These are phyloP conservation scores for Paracanthobrama guichenoti DNA, from an alignment of 2,113 vertebrate species.

Conservation along the genomic window DNA sequence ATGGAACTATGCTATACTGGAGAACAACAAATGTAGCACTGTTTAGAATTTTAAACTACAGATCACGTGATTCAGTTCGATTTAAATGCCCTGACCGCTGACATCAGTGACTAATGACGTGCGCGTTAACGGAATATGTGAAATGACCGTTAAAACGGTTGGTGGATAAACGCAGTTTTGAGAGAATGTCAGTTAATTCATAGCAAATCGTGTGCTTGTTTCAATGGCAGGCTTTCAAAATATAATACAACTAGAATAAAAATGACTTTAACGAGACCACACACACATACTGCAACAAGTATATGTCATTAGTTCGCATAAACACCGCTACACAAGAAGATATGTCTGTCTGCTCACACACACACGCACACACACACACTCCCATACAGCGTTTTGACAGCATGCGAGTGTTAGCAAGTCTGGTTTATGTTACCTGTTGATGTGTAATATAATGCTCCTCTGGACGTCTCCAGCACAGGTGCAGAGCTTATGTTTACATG, in stretches of 20 bases:
- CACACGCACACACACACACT: background rate
- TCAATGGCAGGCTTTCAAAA: background rate
- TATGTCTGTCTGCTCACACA: background rate
- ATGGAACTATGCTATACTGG: too few species aligned
- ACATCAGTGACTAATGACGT: background rate
- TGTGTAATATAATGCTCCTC: background rate
- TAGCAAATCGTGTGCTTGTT: background rate
- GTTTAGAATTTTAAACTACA: background rate
- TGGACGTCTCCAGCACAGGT: background rate
- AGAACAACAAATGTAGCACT: background rate
- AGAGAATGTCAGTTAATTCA: background rate
- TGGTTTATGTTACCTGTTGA: constrained; percentile 16
- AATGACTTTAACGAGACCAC: background rate
- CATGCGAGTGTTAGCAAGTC: background rate
- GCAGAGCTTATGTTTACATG: background rate
- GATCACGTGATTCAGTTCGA: background rate
- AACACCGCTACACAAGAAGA: background rate
- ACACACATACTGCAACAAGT: background rate
- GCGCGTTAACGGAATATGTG: background rate
- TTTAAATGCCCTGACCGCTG: background rate
- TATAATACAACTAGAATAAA: background rate
- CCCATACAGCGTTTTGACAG: background rate
- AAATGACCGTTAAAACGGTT: background rate
- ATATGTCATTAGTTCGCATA: background rate
- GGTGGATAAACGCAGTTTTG: background rate